Base-by-base conservation (phyloP, 2,797 vertebrate genomes). In the Periparus ater region DNA sequence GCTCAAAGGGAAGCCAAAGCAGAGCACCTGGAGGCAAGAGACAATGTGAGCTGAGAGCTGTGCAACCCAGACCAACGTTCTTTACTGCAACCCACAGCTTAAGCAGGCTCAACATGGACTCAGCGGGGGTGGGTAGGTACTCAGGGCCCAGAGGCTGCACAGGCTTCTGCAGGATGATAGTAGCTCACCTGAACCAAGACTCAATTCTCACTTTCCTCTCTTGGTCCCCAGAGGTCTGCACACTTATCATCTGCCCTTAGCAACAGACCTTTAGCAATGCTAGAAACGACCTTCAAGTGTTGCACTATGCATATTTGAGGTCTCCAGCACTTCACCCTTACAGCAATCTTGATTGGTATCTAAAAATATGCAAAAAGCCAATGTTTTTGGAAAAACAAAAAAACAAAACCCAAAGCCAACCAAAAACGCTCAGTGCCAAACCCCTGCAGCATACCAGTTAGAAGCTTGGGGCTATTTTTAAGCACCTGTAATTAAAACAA, bases 1-100 rank as follows among this genome's bases (percentile, higher is more conserved):
- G 96, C 99, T 99, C 95, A 99, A 11, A 1, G 99, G 99, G 87
- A 99, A 99, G 13, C 99, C 98, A 61, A 94, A 98, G 90, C 94
- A 97, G 42, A 34, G 62, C 5, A 17, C 22, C 98, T 98, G 94
- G 18, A 61, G 26, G 45, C 14, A 94, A 91, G 48, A 84, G 16
- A 78, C 16, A 85, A 5, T 0, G 2, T 89, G 34, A 91, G 60
- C 47, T 38, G 15, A 54, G 55, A 83, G 44, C 21, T 50, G 15
- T 29, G 25, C 5, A 40, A 45, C 57, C 17, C 22, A 36, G 34
- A 40, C n/a, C 26, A 38, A 54, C n/a, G 9, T 10, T 3, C 5
- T 44, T 53, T 11, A 17, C 57, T 14, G 11, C 2, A 5, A 61
- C 38, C 26, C 13, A 14, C 10, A 6, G n/a, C 30, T n/a, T 19